Evolutionary conservation across 2,888 invertebrate genomes (phyloP).

Genomic region (Artemia sinica): DNA sequence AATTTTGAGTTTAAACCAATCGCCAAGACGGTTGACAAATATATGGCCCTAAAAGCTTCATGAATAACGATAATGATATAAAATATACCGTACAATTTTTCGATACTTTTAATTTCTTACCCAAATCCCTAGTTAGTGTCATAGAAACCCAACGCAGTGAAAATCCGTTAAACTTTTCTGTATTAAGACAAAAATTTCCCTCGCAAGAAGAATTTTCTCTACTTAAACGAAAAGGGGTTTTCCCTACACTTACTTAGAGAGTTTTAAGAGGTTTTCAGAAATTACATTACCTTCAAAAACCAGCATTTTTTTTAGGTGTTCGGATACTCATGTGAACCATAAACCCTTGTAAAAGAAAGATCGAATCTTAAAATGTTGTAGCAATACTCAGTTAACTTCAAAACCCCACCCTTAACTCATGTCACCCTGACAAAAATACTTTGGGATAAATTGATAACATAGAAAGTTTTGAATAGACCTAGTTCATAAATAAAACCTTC

Average conservation of each 20-base stretch:
- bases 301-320: slow-evolving; percentile 22
- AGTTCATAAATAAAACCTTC: too few species aligned
- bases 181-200: background rate
- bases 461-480: too few species aligned
- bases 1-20: too few species aligned
- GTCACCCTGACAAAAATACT: too few species aligned
- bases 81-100: background rate
- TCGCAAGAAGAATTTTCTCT: background rate
- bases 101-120: background rate
- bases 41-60: too few species aligned
- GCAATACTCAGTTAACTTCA: too few species aligned
- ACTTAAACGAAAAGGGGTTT: background rate
- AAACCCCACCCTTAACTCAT: too few species aligned
- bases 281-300: slow-evolving; percentile 20
- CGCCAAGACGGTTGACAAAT: too few species aligned
- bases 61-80: background rate
- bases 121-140: background rate
- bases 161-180: background rate
- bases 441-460: too few species aligned
- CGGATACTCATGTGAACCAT: too few species aligned
- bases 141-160: background rate
- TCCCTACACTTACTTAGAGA: background rate
- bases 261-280: background rate
- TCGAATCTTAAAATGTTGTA: too few species aligned
- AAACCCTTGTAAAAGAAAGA: too few species aligned